Conservation (phyloP, 2,113 vertebrate species). For the Phasianus colchicus region DNA sequence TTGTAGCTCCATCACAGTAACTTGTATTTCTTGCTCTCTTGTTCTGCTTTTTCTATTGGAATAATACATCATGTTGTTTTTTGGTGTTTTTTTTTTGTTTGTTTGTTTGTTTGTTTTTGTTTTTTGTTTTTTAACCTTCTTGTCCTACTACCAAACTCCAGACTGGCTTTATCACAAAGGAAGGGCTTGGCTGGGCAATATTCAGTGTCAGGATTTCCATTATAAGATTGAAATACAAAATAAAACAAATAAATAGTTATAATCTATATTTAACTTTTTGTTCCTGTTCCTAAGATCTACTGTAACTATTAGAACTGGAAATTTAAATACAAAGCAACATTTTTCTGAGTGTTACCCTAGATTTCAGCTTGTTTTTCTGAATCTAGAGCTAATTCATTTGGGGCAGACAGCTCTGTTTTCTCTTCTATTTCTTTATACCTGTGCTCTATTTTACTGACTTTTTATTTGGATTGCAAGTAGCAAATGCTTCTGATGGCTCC, state of each 20-base stretch:
- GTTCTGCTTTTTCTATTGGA: neutral
- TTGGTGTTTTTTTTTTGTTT: neutral
- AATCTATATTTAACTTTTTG: neutral
- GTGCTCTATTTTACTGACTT: neutral
- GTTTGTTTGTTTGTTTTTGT: too few species aligned
- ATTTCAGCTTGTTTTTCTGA: neutral
- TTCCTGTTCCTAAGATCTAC: neutral
- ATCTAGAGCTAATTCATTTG: neutral
- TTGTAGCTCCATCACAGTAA: neutral
- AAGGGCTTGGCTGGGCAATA: neutral
- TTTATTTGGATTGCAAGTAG: neutral
- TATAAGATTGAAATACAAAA: neutral
- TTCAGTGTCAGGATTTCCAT: neutral
- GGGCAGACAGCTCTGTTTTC: neutral
- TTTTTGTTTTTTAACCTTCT: neutral
- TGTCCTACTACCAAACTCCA: neutral
- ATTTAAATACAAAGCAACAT: neutral
- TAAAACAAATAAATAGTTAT: neutral
- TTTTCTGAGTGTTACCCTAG: neutral
- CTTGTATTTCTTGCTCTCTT: conserved; percentile 16
- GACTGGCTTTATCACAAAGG: neutral
- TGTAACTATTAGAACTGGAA: neutral
- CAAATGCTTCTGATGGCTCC: neutral
- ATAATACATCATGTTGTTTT: neutral
- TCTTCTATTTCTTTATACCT: neutral